Conservation (phyloP, 2,888 invertebrate species). For the Eupsilia transversa region DNA sequence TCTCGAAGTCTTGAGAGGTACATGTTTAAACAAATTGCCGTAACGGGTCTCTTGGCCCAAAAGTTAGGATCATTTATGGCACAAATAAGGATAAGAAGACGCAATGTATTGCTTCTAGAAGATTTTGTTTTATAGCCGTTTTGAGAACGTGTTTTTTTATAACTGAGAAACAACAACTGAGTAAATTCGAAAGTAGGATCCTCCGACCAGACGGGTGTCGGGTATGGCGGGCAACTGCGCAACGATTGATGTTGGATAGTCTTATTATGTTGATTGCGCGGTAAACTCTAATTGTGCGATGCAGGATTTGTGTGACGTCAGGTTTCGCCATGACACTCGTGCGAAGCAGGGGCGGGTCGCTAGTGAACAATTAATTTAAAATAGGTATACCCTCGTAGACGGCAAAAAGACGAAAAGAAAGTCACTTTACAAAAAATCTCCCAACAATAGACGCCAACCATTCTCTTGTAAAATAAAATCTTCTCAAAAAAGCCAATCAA, state of each 20-base stretch:
- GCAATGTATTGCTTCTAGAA: conserved; percentile 44
- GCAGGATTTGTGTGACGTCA: too few species aligned
- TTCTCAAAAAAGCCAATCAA: conserved; percentile 57
- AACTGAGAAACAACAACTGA: too few species aligned
- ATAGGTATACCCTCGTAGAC: too few species aligned
- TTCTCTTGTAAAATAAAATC: conserved; percentile 41
- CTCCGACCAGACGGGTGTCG: too few species aligned
- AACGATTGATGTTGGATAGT: too few species aligned
- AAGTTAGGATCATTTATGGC: conserved; percentile 55
- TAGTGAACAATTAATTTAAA: too few species aligned
- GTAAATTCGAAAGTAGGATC: too few species aligned
- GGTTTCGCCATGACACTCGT: too few species aligned
- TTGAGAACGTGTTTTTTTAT: conserved; percentile 6
- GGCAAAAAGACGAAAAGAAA: conserved; percentile 14
- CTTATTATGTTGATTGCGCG: too few species aligned
- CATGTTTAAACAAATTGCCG: conserved; percentile 63
- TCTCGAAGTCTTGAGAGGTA: conserved; percentile 36
- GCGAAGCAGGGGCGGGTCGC: too few species aligned
- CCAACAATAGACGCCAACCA: conserved; percentile 22
- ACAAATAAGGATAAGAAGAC: conserved; percentile 37
- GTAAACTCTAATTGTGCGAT: too few species aligned
- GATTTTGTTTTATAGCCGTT: conserved; percentile 40
- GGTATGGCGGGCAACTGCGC: too few species aligned
- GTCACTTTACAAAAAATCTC: conserved; percentile 15
- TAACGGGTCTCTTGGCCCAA: conserved; percentile 55